phyloP scores from a whole-genome alignment of 2,888 invertebrate species.

The Thereva nobilitata region DNA sequence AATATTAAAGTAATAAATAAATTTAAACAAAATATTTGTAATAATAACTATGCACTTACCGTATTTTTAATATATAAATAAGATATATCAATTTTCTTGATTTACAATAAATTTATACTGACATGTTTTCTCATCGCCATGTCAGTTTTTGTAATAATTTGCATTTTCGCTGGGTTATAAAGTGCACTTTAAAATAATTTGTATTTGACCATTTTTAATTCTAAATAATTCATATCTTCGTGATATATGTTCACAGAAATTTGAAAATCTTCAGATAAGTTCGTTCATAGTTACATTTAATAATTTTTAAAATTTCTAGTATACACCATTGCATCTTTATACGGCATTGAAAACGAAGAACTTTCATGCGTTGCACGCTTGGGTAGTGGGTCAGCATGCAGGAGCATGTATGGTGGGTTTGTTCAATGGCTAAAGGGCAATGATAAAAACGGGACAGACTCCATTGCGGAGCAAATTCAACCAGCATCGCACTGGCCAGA shows the following conservation, averaged over 20 bases:
- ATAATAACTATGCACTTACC: no score
- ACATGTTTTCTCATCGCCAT: no score
- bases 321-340: conserved; percentile 75
- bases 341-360: conserved; percentile 74
- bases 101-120: no score
- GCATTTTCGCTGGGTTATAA: no score
- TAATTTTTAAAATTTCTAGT: conserved; percentile 57
- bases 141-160: no score
- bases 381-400: conserved; percentile 95
- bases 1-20: no score
- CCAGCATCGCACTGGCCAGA: conserved; percentile 84
- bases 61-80: no score
- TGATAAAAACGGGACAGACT: conserved; percentile 70
- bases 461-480: conserved; percentile 74
- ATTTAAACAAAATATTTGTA: no score
- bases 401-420: conserved; percentile 93
- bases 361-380: conserved; percentile 78
- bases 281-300: not conserved
- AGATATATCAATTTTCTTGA: no score
- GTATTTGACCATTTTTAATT: not conserved
- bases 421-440: conserved; percentile 86
- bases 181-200: no score
- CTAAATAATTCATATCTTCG: no score
- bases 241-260: no score
- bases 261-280: not conserved